Base-by-base conservation (phyloP, 2,888 invertebrate species). In the Eucera pruinosa region DNA sequence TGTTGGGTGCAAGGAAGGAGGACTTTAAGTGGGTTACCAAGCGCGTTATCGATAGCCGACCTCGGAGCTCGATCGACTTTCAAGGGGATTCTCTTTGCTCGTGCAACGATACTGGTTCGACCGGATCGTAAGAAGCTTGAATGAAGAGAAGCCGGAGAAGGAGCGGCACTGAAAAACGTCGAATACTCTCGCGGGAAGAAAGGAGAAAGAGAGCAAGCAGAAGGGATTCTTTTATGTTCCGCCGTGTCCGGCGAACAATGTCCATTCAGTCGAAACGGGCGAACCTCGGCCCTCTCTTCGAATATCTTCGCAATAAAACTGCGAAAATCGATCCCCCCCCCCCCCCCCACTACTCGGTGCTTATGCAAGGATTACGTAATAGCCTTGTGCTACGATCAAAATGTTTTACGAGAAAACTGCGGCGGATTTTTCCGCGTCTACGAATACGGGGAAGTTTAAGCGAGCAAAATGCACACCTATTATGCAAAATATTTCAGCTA, bases 81-180 rank as follows among this genome's bases (percentile, higher is more conserved):
- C 48, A 50, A 48, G 25, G 30, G 45, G 15, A 7, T 36, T 25
- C 25, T 27, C 18, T 27, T 9, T 13, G 20, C 13, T 23, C 74
- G 74, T 66, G 77, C 80, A 74, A 80, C 79, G 83, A 85, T 87
- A 88, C 87, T 85, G 85, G 88, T 86, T 74, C 75, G 66, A 87
- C 87, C 85, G 84, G 88, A 82, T 87, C 80, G 80, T 71, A 82
- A 74, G 79, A 80, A 74, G 78, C 66, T 69, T 88, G 85, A 88
- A 88, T 87, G 87, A 87, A 88, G 81, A 84, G 82, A 65, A 76
- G 70, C 81, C 66, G 81, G 76, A 75, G 77, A 68, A 69, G 52
- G 65, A 80, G 68, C 48, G 68, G 66, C 66, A 54, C 65, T 76
- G 71, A 78, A 84, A 86, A 87, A 83, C 80, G 61, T 36, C 68